Percentiles rank a stretch among this genome's conserved stretches.
phyloP scores from a whole-genome alignment of 2,113 vertebrate species.

The Vanacampus margaritifer region DNA sequence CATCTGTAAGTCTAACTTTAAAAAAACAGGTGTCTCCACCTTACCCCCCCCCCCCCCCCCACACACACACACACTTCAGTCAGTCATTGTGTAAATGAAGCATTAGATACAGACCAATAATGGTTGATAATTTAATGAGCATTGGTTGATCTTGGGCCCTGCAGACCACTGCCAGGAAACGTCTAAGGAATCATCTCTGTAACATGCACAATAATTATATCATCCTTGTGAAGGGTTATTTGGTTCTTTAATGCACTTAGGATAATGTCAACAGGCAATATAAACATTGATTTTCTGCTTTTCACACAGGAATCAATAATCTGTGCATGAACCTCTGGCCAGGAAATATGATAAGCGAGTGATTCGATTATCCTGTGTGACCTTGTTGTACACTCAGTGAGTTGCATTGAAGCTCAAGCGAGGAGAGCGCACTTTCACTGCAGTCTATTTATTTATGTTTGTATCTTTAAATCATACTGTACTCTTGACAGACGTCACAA shows the following conservation, averaged over 20 bases:
- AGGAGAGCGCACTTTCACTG: slow-evolving; percentile 3
- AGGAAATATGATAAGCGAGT: slow-evolving; percentile 37
- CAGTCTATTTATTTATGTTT: slow-evolving; percentile 11
- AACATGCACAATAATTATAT: slow-evolving; percentile 9
- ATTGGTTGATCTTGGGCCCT: neutral
- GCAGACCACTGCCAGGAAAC: neutral
- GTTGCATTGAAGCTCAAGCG: slow-evolving; percentile 26
- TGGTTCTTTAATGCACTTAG: slow-evolving; percentile 60
- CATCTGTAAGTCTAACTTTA: neutral
- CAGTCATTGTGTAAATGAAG: neutral
- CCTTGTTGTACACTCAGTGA: slow-evolving; percentile 13
- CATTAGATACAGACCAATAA: neutral
- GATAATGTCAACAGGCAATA: slow-evolving; percentile 52
- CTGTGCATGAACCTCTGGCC: slow-evolving; percentile 20
- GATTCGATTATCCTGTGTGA: slow-evolving; percentile 53
- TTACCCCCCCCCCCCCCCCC: too few species aligned
- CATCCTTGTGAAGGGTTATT: slow-evolving; percentile 42
- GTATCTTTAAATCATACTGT: slow-evolving; percentile 20
- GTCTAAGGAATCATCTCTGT: neutral
- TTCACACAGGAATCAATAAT: slow-evolving; percentile 58
- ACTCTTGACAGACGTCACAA: slow-evolving; percentile 24
- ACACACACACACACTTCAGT: neutral
- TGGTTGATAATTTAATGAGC: neutral
- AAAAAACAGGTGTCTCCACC: neutral
- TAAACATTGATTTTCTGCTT: slow-evolving; percentile 56